phyloP scores from a whole-genome alignment of 1,140 invertebrate genomes.

The Heliconius nattereri region DNA sequence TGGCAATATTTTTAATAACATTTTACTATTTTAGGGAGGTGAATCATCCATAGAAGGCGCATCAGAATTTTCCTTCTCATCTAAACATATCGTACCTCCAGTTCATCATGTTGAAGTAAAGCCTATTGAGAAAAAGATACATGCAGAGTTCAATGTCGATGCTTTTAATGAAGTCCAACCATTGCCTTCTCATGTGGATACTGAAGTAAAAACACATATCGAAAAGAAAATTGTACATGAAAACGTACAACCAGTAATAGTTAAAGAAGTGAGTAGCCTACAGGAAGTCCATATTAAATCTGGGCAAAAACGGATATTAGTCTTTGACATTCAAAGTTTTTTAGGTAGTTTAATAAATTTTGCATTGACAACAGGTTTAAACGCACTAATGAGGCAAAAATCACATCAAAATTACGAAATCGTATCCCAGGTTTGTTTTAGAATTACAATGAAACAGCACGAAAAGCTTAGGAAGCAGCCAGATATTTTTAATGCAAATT shows the following conservation, averaged over 20 bases:
- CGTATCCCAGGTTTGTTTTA: conserved; percentile 52
- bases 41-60: conserved; percentile 49
- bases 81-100: conserved; percentile 46
- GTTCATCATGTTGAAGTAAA: conserved; percentile 45
- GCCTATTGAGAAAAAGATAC: conserved; percentile 49
- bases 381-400: conserved; percentile 29
- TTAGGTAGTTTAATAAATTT: conserved; percentile 48
- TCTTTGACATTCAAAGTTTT: conserved; percentile 41
- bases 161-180: conserved; percentile 58
- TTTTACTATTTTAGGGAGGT: conserved; percentile 54
- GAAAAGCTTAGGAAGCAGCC: conserved; percentile 52
- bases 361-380: conserved; percentile 38
- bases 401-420: conserved; percentile 34
- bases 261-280: conserved; percentile 71
- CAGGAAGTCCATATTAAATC: neutral
- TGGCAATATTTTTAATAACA: neutral
- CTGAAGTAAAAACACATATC: conserved; percentile 42
- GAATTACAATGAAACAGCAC: conserved; percentile 39
- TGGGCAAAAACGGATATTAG: neutral
- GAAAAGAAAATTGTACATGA: conserved; percentile 40
- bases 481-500: neutral
- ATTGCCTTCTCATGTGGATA: conserved; percentile 24
- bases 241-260: conserved; percentile 52
- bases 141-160: conserved; percentile 58
- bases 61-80: conserved; percentile 51